Base-by-base conservation (phyloP, 2,888 invertebrate genomes). In the Oasisia sp. region DNA sequence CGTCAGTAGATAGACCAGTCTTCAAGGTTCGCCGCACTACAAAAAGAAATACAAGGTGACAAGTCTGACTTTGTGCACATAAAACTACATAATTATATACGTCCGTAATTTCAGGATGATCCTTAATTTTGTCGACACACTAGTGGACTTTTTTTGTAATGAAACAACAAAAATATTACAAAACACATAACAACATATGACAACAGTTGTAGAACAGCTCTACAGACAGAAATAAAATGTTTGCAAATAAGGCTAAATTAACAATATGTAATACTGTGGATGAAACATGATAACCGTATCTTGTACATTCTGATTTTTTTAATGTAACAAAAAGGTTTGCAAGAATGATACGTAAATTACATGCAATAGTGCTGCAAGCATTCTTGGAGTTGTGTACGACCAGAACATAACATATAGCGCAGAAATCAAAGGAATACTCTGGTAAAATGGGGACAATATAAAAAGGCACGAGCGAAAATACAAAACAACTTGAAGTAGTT, bases 1-100 rank as follows among this genome's bases (percentile, higher is more conserved):
- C 93, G 32, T 93, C 93, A 32, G 91, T 92, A 89, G 91, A 91
- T 32, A 93, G 45, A 89, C 93, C 92, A 74, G 91, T 93, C 90
- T 92, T 93, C 89, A 93, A 58, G 8, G 93, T 93, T 38, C 93
- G 91, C 19, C 93, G 92, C 32, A 92, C 93, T 93, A 91, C 8
- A 93, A 93, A 14, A 2, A 44, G 32, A 32, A 38, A 91, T 19
- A 92, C 44, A 91, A n/a, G 50, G 32, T 74, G 5, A 91, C 19
- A 27, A 91, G 27, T 32, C 32, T 91, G 56, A n/a, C 38, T 38
- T 38, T 38, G 38, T 38, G 38, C 38, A 38, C 38, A 38, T 38
- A 38, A 38, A 38, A 38, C 38, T 74, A n/a, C 27, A n/a, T 74
- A n/a, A n/a, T n/a, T n/a, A 74, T 74, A n/a, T 74, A n/a, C 27